A percentile compares a stretch with the other conserved stretches of the same genome.
These are phyloP conservation scores for Zelostemma sp. DNA, from an alignment of 1,140 invertebrate genomes.

Conservation along the genomic window DNA sequence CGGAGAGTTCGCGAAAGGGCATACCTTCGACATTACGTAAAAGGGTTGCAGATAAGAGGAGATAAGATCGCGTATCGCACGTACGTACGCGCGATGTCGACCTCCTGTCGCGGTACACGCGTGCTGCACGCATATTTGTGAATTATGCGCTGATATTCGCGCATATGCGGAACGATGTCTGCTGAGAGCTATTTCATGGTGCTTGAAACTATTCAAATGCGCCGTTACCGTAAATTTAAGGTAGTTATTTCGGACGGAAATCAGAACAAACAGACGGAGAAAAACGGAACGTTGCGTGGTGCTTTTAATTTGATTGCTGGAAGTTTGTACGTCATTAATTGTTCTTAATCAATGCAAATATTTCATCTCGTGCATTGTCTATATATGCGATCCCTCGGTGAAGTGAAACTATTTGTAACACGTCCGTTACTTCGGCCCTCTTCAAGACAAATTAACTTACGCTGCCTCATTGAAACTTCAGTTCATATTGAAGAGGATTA, in stretches of 20 bases:
- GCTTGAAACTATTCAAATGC: too few species aligned
- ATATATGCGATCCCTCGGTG: too few species aligned
- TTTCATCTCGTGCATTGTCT: too few species aligned
- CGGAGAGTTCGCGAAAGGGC: conserved; percentile 43
- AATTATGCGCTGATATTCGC: conserved; percentile 15
- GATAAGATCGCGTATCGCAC: conserved; percentile 59
- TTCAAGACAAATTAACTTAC: conserved; percentile 2
- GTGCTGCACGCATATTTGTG: conserved; percentile 48
- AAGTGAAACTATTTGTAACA: background rate
- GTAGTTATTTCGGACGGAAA: too few species aligned
- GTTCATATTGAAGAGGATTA: background rate
- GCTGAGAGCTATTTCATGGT: too few species aligned
- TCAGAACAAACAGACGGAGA: too few species aligned
- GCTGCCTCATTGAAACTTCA: background rate
- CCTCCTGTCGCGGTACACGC: conserved; percentile 46
- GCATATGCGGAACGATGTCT: conserved; percentile 10
- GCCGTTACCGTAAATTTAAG: too few species aligned
- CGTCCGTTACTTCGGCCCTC: background rate
- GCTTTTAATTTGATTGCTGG: background rate
- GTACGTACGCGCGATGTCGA: conserved; percentile 29
- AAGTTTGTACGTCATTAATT: background rate
- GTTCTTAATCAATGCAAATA: too few species aligned
- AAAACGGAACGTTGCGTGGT: too few species aligned
- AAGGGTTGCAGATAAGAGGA: conserved; percentile 34
- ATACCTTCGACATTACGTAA: conserved; percentile 45